phyloP scores from a whole-genome alignment of 2,888 invertebrate species.

The Diaperis boleti region DNA sequence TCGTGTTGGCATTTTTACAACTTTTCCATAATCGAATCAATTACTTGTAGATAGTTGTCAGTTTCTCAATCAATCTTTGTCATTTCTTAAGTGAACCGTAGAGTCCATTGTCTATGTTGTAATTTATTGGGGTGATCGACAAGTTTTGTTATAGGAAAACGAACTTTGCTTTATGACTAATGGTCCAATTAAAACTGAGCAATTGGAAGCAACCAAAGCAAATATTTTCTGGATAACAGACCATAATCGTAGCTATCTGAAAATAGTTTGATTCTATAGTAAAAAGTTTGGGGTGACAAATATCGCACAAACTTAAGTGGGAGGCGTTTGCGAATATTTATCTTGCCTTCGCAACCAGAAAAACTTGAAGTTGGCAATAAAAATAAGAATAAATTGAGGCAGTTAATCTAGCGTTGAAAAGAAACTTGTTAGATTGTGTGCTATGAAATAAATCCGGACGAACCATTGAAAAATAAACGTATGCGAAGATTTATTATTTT shows the following conservation, averaged over 20 bases:
- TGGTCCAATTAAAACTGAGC: conserved; percentile 38
- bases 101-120: conserved; percentile 36
- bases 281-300: conserved; percentile 34
- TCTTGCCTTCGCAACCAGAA: conserved; percentile 23
- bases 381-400: conserved; percentile 19
- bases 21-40: conserved; percentile 28
- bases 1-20: too few relatives aligned
- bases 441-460: conserved; percentile 7
- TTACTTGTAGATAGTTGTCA: conserved; percentile 34
- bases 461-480: conserved; percentile 3
- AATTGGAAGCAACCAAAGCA: conserved; percentile 30
- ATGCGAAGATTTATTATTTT: background rate
- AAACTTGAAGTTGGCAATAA: conserved; percentile 27
- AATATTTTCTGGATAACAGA: conserved; percentile 34
- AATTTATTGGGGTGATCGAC: conserved; percentile 37
- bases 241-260: conserved; percentile 27
- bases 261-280: conserved; percentile 34
- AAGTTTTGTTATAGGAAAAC: conserved; percentile 38
- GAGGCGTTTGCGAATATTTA: conserved; percentile 35
- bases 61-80: conserved; percentile 34
- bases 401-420: conserved; percentile 21
- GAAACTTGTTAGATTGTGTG: conserved; percentile 18
- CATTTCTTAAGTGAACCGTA: conserved; percentile 27
- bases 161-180: conserved; percentile 40
- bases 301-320: conserved; percentile 32